These are phyloP conservation scores for Hyppa rectilinea DNA, from an alignment of 2,888 invertebrate genomes.

Conservation along the genomic window DNA sequence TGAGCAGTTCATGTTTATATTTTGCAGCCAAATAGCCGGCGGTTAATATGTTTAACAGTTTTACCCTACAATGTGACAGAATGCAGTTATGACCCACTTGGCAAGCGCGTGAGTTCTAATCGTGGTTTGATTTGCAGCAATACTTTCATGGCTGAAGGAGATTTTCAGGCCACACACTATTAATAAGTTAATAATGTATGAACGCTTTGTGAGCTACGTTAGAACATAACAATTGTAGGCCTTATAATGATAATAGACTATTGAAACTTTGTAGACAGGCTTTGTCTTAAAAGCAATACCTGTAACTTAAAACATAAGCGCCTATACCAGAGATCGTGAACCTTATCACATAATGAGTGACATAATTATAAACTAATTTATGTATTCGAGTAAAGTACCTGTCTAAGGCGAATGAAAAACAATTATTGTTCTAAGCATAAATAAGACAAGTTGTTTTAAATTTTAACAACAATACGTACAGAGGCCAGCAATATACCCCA, in stretches of 20 bases:
- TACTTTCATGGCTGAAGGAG: conserved; percentile 27
- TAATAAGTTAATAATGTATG: conserved; percentile 32
- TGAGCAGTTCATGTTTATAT: conserved; percentile 33
- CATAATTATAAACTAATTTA: no score
- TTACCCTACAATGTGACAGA: conserved; percentile 51
- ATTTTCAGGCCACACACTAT: conserved; percentile 41
- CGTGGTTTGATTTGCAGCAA: conserved; percentile 48
- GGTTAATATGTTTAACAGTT: conserved; percentile 38
- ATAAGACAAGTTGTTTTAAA: no score
- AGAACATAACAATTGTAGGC: conserved; percentile 19
- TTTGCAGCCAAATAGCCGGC: conserved; percentile 29
- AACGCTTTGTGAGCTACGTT: not conserved
- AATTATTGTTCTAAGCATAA: no score
- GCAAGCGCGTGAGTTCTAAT: conserved; percentile 53
- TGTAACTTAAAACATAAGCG: not conserved
- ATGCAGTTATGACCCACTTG: conserved; percentile 60
- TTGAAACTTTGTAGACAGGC: conserved; percentile 29
- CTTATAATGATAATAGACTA: conserved; percentile 4
- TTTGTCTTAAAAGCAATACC: not conserved
- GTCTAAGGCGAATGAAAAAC: no score
- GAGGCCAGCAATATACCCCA: no score
- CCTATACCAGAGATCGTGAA: not conserved
- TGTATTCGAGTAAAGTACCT: no score
- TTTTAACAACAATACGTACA: no score
- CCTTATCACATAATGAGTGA: not conserved